Base-by-base conservation (phyloP, 2,797 vertebrate species). In the Lithobates sylvaticus region DNA sequence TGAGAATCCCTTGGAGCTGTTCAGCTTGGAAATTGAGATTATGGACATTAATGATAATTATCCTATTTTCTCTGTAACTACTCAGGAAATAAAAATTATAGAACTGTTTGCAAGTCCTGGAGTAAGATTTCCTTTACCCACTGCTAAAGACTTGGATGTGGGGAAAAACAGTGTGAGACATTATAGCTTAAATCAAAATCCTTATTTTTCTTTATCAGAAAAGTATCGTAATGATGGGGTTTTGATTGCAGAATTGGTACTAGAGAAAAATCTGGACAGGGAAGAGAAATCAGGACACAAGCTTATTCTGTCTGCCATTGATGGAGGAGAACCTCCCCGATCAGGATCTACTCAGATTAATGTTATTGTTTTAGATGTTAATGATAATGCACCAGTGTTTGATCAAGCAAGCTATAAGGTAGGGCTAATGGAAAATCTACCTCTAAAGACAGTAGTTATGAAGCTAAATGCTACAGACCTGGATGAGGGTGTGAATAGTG, bases 381-480 rank as follows among this genome's bases (percentile, higher is more conserved):
- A 96, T 90, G 96, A 96, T 92, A 96, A 96, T 89, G 91, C 94
- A 2, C 96, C 96, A 1, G 91, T 95, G 29, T 96, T 96, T 91
- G 92, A 93, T 21, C 92, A 96, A 84, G 76, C 91, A 3, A 91
- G 94, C 2, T 94, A 91, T 69, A 94, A 90, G 86, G 91, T 96
- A 1, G 93, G 58, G 29, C 83, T 96, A 47, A 15, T 21, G 1
- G 82, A 84, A 44, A 77, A 84, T 70, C 2, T 39, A 0, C 82
- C 74, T 21, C 54, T 77, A 16, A 77, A 69, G 7, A 36, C 74
- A 26, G 44, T 77, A 7, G n/a, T 84, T 5, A 26, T 84, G 39
- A 65, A 26, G 12, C 34, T 84, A 16, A 84, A 77, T 70, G 74
- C 82, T 9, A 58, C 82, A 23, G 82, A 84, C 58, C 16, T 39